Conservation (phyloP, 2,888 invertebrate genomes). For the Perithous albicinctus region DNA sequence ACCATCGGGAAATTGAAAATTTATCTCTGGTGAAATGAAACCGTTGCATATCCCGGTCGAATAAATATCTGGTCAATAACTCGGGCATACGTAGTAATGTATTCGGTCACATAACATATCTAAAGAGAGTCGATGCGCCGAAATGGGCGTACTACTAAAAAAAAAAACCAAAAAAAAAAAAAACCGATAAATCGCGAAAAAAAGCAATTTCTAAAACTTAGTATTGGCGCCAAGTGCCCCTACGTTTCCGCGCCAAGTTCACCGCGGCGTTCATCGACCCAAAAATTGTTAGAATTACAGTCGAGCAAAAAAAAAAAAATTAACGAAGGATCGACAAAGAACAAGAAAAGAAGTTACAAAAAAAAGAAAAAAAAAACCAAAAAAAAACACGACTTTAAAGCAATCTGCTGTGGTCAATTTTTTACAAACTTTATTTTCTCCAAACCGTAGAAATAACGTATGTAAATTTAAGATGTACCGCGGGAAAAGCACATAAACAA, state of each 20-base stretch:
- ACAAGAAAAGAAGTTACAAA: slow-evolving; percentile 48
- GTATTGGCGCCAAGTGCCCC: neutral
- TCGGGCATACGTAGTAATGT: slow-evolving; percentile 20
- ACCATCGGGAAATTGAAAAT: neutral
- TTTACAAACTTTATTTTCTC: slow-evolving; percentile 83
- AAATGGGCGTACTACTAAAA: neutral
- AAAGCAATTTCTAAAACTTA: slow-evolving; percentile 54
- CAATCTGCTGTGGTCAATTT: slow-evolving; percentile 84
- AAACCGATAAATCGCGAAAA: slow-evolving; percentile 53
- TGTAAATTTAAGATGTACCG: slow-evolving; percentile 61
- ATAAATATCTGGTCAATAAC: slow-evolving; percentile 28
- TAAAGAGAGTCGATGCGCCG: slow-evolving; percentile 14
- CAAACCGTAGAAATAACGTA: slow-evolving; percentile 75
- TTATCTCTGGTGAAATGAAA: neutral
- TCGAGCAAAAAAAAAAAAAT: slow-evolving; percentile 73
- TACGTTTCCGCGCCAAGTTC: neutral
- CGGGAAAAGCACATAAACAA: slow-evolving; percentile 12
- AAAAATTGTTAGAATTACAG: slow-evolving; percentile 27
- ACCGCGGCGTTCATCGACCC: neutral
- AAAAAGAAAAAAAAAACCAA: slow-evolving; percentile 73
- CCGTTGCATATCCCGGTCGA: slow-evolving; percentile 17
- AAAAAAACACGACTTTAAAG: slow-evolving; percentile 77
- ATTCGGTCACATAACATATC: slow-evolving; percentile 35
- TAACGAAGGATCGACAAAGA: slow-evolving; percentile 59
- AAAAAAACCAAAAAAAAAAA: neutral